A percentile compares a stretch with the other conserved stretches of the same genome.
These are phyloP conservation scores for Lagodon rhomboides DNA, from an alignment of 2,797 vertebrate genomes.

Conservation along the genomic window DNA sequence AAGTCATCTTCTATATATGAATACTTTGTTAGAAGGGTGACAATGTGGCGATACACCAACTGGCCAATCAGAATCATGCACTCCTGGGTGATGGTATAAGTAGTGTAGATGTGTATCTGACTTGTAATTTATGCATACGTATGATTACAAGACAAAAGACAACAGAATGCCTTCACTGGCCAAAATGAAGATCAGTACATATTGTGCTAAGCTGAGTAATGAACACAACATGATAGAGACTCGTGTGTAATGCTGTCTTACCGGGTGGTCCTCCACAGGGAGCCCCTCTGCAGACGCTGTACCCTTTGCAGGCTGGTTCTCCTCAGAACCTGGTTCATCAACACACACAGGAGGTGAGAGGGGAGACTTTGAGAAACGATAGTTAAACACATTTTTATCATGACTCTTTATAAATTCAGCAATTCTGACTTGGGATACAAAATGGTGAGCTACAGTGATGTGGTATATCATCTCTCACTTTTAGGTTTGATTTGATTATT, in stretches of 20 bases:
- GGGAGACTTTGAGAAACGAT: slow-evolving; percentile 28
- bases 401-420: slow-evolving; percentile 11
- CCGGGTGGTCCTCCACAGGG: slow-evolving; percentile 57
- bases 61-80: neutral
- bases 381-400: slow-evolving; percentile 5
- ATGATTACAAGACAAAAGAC: neutral
- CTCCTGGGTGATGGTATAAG: neutral
- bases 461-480: neutral
- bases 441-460: neutral
- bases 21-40: neutral
- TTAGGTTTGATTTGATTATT: neutral
- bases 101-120: neutral
- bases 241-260: slow-evolving; percentile 46
- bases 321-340: slow-evolving; percentile 48
- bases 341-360: slow-evolving; percentile 26
- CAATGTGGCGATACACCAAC: neutral
- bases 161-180: neutral
- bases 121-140: too few species aligned
- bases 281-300: slow-evolving; percentile 44
- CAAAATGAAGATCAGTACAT: neutral
- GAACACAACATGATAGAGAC: slow-evolving; percentile 32
- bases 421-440: neutral
- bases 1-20: slow-evolving; percentile 15
- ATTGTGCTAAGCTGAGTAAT: neutral
- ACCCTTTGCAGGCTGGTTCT: slow-evolving; percentile 42